phyloP scores from a whole-genome alignment of 2,113 vertebrate genomes.

The Daboia siamensis region DNA sequence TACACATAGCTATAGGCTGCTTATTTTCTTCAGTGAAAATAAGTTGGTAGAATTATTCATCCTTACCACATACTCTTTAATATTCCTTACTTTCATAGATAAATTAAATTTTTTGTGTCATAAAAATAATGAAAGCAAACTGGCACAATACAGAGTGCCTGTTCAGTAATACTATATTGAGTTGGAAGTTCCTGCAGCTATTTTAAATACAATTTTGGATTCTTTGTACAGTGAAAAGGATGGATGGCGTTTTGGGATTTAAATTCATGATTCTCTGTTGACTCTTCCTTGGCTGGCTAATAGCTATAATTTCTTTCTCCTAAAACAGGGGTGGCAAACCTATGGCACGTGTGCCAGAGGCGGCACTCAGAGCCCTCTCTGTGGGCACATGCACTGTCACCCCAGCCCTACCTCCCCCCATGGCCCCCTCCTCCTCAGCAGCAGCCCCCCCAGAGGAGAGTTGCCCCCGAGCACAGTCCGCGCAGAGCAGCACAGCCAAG shows the following conservation, averaged over 20 bases:
- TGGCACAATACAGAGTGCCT: neutral
- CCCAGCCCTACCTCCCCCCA: no score
- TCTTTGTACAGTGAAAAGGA: neutral
- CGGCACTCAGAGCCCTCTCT: no score
- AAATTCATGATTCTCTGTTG: neutral
- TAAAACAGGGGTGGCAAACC: neutral
- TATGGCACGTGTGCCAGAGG: no score
- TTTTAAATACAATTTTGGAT: neutral
- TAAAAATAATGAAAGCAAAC: neutral
- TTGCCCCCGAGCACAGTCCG: no score
- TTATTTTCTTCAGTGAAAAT: neutral
- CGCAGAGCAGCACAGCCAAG: no score
- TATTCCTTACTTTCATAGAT: neutral
- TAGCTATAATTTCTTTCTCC: neutral
- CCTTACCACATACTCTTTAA: neutral
- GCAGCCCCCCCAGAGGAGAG: no score
- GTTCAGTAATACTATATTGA: neutral
- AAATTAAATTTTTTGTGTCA: neutral
- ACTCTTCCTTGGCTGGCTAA: neutral
- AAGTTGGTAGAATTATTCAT: neutral
- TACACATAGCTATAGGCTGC: neutral
- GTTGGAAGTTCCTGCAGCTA: neutral
- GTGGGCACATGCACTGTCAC: no score
- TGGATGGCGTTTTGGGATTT: fast-evolving
- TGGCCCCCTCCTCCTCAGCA: no score